phyloP scores from a whole-genome alignment of 2,888 invertebrate genomes.

The Trichogramma evanescens region DNA sequence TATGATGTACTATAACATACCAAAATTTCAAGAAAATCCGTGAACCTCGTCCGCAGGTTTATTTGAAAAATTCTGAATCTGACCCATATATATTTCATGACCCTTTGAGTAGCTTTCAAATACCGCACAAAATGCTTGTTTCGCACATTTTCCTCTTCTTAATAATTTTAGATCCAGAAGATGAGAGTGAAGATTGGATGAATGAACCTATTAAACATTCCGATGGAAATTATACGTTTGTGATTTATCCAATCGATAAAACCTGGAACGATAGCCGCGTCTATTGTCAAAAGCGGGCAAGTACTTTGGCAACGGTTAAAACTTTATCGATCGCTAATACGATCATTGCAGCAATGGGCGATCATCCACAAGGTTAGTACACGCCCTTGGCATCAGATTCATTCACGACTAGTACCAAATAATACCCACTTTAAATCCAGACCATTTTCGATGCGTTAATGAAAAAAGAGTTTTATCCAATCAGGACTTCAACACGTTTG shows the following conservation, averaged over 20 bases:
- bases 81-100: not conserved
- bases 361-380: conserved; percentile 29
- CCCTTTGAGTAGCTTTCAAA: not conserved
- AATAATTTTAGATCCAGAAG: conserved; percentile 25
- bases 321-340: conserved; percentile 24
- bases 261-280: conserved; percentile 30
- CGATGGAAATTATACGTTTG: conserved; percentile 27
- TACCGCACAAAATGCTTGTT: not conserved
- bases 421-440: no score
- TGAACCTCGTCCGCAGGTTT: no score
- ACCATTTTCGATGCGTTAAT: not conserved
- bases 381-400: no score
- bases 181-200: conserved; percentile 29
- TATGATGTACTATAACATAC: no score
- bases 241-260: conserved; percentile 30
- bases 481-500: conserved; percentile 30
- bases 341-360: conserved; percentile 33
- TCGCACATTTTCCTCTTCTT: not conserved
- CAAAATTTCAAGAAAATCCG: no score
- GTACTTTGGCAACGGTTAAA: conserved; percentile 26
- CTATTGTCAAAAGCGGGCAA: conserved; percentile 26
- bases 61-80: no score
- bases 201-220: conserved; percentile 30
- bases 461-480: not conserved
- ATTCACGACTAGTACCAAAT: no score